Evolutionary conservation across 2,888 invertebrate genomes (phyloP).

Genomic region (Eulithis testata): DNA sequence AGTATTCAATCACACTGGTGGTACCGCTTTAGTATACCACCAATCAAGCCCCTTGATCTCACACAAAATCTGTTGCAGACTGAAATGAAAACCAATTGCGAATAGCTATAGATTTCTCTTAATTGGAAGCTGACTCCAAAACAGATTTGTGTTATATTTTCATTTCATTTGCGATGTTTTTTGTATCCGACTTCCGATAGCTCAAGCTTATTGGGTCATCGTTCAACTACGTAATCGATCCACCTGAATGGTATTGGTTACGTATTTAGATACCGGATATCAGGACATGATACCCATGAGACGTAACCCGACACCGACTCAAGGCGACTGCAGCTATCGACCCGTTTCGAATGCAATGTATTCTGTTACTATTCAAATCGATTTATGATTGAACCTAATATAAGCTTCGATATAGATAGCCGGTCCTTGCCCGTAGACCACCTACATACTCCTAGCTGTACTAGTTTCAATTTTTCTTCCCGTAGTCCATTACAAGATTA

Average conservation of each 20-base stretch:
- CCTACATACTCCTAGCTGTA: too few relatives aligned
- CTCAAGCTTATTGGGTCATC: conserved; percentile 8
- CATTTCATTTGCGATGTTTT: background rate
- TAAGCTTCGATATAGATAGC: too few relatives aligned
- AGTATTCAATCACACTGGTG: too few relatives aligned
- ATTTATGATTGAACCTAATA: background rate
- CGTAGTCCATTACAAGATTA: too few relatives aligned
- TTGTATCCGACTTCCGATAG: background rate
- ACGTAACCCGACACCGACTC: conserved; percentile 62
- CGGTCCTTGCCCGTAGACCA: too few relatives aligned
- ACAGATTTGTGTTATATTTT: too few relatives aligned
- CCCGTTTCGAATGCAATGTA: conserved; percentile 54
- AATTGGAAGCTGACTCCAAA: background rate
- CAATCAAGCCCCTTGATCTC: too few relatives aligned
- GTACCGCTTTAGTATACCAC: too few relatives aligned
- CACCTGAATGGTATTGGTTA: conserved; percentile 37
- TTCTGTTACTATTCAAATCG: conserved; percentile 25
- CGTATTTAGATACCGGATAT: conserved; percentile 58
- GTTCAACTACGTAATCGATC: conserved; percentile 27
- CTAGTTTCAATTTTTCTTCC: too few relatives aligned
- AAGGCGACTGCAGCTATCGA: conserved; percentile 59
- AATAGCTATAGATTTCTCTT: background rate
- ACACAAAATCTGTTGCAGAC: background rate
- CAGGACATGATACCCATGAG: conserved; percentile 75
- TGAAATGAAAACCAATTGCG: background rate